Base-by-base conservation (phyloP, 1,140 invertebrate genomes). In the Gryllus bimaculatus region DNA sequence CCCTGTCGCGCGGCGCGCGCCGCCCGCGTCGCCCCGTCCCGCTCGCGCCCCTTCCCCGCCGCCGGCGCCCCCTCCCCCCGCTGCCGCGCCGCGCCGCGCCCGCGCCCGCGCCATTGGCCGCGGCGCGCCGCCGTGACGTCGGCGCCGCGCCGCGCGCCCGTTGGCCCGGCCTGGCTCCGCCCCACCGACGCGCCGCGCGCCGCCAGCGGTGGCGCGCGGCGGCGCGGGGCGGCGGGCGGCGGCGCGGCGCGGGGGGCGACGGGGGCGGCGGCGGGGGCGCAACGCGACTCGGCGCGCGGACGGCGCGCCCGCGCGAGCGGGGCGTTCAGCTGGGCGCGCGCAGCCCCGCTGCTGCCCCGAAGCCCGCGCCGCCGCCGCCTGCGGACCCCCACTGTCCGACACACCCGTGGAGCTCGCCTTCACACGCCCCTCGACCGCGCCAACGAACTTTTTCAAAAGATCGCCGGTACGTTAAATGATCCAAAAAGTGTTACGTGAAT, bases 301-400 rank as follows among this genome's bases (percentile, higher is more conserved):
- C n/a, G n/a, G n/a, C n/a, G n/a, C n/a, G n/a, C n/a, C n/a, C n/a
- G n/a, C n/a, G n/a, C n/a, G n/a, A n/a, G 48, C 76, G 7, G 76
- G n/a, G 10, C 76, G 47, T n/a, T n/a, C n/a, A n/a, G n/a, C n/a
- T n/a, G n/a, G n/a, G n/a, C 48, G 47, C 76, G 76, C 7, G 21
- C 39, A 1, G 10, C 39, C 10, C 66, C 39, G 54, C n/a, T 39
- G 78, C 8, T 47, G 77, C 26, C 26, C 26, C 12, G 74, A 8
- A 47, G 21, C 74, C 21, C 74, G 74, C 76, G 39, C 83, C 81
- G 80, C 80, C 81, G 82, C 82, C 82, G 82, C 81, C 81, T 81
- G 77, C 80, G 75, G 75, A 47, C 26, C 81, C 79, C 76, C 76
- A 78, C 80, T 80, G 80, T 82, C 81, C 82, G 82, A 47, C 74